Conservation (phyloP, 2,888 invertebrate species). For the Fragum sueziense region DNA sequence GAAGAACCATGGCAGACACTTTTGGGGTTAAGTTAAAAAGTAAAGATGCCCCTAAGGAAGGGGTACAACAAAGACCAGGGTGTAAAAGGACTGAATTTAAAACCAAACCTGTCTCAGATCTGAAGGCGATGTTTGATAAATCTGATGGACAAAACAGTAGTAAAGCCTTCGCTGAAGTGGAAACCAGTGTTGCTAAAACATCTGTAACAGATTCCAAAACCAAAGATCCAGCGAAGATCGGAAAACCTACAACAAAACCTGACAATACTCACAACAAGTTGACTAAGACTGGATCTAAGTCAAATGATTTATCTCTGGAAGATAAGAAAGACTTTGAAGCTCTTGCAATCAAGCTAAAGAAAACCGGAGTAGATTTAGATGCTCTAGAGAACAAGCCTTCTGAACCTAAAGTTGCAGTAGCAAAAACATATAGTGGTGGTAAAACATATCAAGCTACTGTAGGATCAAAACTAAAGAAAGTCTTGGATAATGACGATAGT, state of each 20-base stretch:
- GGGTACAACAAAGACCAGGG: constrained; percentile 19
- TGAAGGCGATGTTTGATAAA: constrained; percentile 61
- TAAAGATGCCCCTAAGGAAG: constrained; percentile 26
- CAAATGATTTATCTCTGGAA: neutral
- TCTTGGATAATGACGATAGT: constrained; percentile 23
- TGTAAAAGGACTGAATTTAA: constrained; percentile 47
- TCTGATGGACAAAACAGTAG: constrained; percentile 18
- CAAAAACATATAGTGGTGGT: constrained; percentile 55
- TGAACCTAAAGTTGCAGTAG: constrained; percentile 39
- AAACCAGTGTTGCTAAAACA: constrained; percentile 5
- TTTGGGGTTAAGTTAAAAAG: constrained; percentile 54
- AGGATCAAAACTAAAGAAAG: constrained; percentile 40
- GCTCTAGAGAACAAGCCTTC: constrained; percentile 17
- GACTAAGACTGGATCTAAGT: constrained; percentile 4
- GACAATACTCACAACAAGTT: neutral
- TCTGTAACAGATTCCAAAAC: neutral
- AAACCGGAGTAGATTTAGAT: constrained; percentile 40
- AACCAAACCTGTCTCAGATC: constrained; percentile 56
- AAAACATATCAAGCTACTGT: constrained; percentile 49
- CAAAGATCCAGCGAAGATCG: neutral
- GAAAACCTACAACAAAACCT: neutral
- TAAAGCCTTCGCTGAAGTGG: constrained; percentile 26
- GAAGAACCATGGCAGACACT: constrained; percentile 42
- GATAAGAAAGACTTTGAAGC: constrained; percentile 52
- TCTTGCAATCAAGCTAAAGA: constrained; percentile 43